Evolutionary conservation across 2,888 invertebrate species (phyloP), one percentile per base, ranked within the genome.

Genomic region (Leptarthrus brevirostris): DNA sequence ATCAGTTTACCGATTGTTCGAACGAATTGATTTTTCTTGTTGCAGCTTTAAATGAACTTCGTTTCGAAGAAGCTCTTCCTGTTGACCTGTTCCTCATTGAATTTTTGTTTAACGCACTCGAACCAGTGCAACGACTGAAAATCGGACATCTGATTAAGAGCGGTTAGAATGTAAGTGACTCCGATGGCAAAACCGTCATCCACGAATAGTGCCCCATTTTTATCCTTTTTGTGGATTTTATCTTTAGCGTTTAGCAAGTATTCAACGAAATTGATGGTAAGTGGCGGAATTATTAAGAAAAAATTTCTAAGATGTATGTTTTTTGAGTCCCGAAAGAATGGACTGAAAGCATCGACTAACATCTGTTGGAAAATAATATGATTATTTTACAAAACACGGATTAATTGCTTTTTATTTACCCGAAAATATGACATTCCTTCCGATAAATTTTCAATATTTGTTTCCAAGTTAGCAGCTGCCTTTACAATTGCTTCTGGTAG

Each of bases 151-250:
- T 97, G 97, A 83, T 96, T 92, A 53, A 98, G 86, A 75, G 98
- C 87, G 82, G 94, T 95, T 75, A 98, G 88, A 78, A 98, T 93
- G 81, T 97, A 99, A 0, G 98, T 96, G 16, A 89, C 86, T 82
- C 98, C 99, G 90, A 99, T 94, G 3, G 97, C 94, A 86, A 99
- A 98, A 12, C 99, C 99, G 85, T 99, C 99, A 84, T 99, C 98
- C 10, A 97, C 97, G 82, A 99, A 97, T 0, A 95, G 91, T 61
- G 95, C 93, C 12, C 94, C 95, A 30, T 81, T 75, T 22, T 81
- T 82, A 74, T 84, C 82, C 82, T 95, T 96, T 82, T 97, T 97
- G 76, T 91, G 92, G 85, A 98, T 90, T 84, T 94, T 94, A 80
- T 98, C 97, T 82, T 97, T 97, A 77, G 94, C 93, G 54, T 92